Evolutionary conservation across 2,888 invertebrate genomes (phyloP).

Genomic region (Napeogenes sylphis): DNA sequence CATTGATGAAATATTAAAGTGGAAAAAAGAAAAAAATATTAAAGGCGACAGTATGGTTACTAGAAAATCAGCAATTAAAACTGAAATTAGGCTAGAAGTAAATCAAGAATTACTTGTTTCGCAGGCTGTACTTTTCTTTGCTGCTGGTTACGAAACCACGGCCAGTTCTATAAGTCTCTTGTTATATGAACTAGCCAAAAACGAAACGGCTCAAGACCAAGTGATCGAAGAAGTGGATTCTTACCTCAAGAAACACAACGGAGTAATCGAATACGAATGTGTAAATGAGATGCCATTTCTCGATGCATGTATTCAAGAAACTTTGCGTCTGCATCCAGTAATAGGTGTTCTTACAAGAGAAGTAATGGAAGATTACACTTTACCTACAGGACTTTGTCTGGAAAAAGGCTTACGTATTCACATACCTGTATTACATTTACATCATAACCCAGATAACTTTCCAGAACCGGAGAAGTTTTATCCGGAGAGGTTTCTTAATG

Average conservation of each 20-base stretch:
- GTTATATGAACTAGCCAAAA: slow-evolving; percentile 46
- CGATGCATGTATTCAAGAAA: slow-evolving; percentile 47
- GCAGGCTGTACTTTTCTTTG: slow-evolving; percentile 71
- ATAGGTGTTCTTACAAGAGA: slow-evolving; percentile 46
- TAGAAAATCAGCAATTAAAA: slow-evolving; percentile 28
- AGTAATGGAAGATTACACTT: slow-evolving; percentile 45
- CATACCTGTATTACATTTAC: slow-evolving; percentile 50
- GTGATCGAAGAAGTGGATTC: slow-evolving; percentile 43
- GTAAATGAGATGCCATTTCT: slow-evolving; percentile 44
- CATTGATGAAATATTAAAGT: slow-evolving; percentile 45
- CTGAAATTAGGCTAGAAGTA: slow-evolving; percentile 35
- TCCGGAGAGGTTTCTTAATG: slow-evolving; percentile 51
- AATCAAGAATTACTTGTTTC: slow-evolving; percentile 65
- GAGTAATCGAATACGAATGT: slow-evolving; percentile 42
- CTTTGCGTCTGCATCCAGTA: slow-evolving; percentile 50
- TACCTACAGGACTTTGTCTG: slow-evolving; percentile 46
- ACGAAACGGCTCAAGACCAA: slow-evolving; percentile 34
- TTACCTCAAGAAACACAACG: slow-evolving; percentile 35
- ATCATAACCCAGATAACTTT: slow-evolving; percentile 48
- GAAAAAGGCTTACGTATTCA: slow-evolving; percentile 52
- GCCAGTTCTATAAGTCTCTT: slow-evolving; percentile 40
- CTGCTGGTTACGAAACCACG: slow-evolving; percentile 52
- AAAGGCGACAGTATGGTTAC: slow-evolving; percentile 45
- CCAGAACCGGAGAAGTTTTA: slow-evolving; percentile 48
- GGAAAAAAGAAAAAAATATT: slow-evolving; percentile 41